Evolutionary conservation across 1,140 invertebrate species (phyloP), one percentile per base, ranked within the genome.

Genomic region (Atopsyche davidsoni): DNA sequence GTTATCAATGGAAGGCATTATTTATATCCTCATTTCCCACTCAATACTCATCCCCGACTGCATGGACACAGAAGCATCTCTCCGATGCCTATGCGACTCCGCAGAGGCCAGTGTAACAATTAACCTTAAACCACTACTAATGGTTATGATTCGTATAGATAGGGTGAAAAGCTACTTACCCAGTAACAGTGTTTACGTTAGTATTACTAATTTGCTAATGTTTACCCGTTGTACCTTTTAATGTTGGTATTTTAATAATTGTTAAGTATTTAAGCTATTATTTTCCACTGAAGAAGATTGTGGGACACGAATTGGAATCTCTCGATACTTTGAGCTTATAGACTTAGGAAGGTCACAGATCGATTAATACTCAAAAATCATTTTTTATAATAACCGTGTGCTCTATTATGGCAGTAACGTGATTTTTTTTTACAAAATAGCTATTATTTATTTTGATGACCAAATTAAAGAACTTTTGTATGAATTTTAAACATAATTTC

Each of bases 171-270:
- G 38, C 25, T 47, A 47, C 51, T 53, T 46, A 46, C 25, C 35
- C 31, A 32, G 25, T 28, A 22, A 16, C 19, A 17, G 46, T 35
- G 22, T 46, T 45, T 23, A 49, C 52, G 45, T 49, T 54, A 48
- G 40, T 53, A 40, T 49, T 43, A 49, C 46, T 54, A 54, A 55
- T 55, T 46, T 24, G 28, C 46, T 55, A 49, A 48, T 55, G 53
- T 45, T 42, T 41, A 46, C 40, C 53, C 40, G 17, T 42, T 41
- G 53, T 55, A 55, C 53, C 53, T 55, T 49, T 54, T 24, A 49
- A 44, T 45, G 19, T 45, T 52, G 36, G 25, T 47, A 48, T 38
- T 36, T 39, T 53, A 45, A 38, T 43, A 51, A 44, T 40, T 22
- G 21, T 42, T 45, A 51, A 51, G 49, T 51, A 51, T 50, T 47